These are phyloP conservation scores for Cacatua alba DNA, from an alignment of 2,113 vertebrate species.

Conservation along the genomic window DNA sequence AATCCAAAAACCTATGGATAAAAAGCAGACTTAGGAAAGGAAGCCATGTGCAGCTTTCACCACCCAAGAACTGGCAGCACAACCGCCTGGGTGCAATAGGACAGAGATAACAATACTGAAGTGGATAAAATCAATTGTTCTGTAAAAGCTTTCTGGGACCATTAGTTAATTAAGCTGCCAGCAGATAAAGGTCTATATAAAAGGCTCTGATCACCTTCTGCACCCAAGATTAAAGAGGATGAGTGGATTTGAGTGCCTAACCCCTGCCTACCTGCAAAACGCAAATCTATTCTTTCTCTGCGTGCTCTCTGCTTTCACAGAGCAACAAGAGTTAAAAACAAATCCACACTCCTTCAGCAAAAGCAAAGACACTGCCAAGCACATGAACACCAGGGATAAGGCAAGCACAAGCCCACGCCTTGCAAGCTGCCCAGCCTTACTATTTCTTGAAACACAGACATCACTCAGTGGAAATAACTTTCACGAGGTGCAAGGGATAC, in stretches of 20 bases:
- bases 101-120: not conserved
- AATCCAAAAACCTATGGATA: not conserved
- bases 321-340: slow-evolving; percentile 41
- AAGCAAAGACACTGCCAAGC: slow-evolving; percentile 47
- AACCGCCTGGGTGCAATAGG: not conserved
- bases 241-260: not conserved
- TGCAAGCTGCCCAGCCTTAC: slow-evolving; percentile 41
- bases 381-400: not conserved
- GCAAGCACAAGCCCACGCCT: not conserved
- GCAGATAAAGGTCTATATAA: not conserved
- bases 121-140: slow-evolving; percentile 21
- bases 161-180: slow-evolving; percentile 35
- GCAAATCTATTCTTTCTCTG: not conserved
- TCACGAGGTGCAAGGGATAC: not conserved
- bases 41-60: not conserved
- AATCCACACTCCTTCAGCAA: not conserved
- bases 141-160: slow-evolving; percentile 8
- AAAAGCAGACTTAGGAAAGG: not conserved
- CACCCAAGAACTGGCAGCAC: not conserved
- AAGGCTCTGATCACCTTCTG: not conserved
- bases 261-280: not conserved
- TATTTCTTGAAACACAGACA: slow-evolving; percentile 34
- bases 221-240: not conserved
- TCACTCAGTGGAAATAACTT: not conserved
- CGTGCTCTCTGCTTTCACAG: not conserved